Percentiles rank a stretch among this genome's conserved stretches.
phyloP scores from a whole-genome alignment of 2,113 vertebrate genomes.

The Chascanopsetta lugubris region DNA sequence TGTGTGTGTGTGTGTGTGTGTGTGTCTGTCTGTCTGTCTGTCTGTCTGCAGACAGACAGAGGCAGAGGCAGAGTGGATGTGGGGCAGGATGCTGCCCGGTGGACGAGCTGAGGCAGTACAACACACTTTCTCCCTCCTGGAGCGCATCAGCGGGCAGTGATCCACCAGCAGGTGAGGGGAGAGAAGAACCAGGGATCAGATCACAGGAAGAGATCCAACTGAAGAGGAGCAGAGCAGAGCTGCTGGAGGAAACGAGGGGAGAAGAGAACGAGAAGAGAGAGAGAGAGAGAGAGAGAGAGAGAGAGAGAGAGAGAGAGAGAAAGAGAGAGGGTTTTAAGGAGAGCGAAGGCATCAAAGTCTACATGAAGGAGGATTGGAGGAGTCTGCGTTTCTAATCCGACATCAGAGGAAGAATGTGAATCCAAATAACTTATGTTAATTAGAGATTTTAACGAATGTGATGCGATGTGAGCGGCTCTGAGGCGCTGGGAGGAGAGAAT shows the following conservation, averaged over 20 bases:
- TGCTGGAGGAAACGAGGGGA: too few species aligned
- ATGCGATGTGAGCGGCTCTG: slow-evolving; percentile 53
- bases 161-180: slow-evolving; percentile 54
- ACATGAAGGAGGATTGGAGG: slow-evolving; percentile 68
- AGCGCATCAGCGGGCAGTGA: slow-evolving; percentile 50
- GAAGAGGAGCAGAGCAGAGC: too few species aligned
- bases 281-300: background rate
- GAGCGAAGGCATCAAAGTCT: slow-evolving; percentile 60
- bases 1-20: too few species aligned
- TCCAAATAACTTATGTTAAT: slow-evolving; percentile 70
- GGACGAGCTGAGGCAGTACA: slow-evolving; percentile 56
- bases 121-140: slow-evolving; percentile 60
- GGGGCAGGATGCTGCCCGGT: slow-evolving; percentile 62
- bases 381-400: slow-evolving; percentile 66
- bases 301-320: slow-evolving; percentile 13
- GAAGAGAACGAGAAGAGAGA: slow-evolving; percentile 12
- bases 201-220: slow-evolving; percentile 56
- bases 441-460: slow-evolving; percentile 53
- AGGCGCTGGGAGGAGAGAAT: slow-evolving; percentile 24
- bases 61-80: slow-evolving; percentile 46
- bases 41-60: slow-evolving; percentile 16
- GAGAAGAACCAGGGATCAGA: slow-evolving; percentile 44
- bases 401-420: slow-evolving; percentile 70
- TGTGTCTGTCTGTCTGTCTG: too few species aligned
- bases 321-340: slow-evolving; percentile 34